phyloP scores from a whole-genome alignment of 1,140 invertebrate species.

The Aleiodes sp. region DNA sequence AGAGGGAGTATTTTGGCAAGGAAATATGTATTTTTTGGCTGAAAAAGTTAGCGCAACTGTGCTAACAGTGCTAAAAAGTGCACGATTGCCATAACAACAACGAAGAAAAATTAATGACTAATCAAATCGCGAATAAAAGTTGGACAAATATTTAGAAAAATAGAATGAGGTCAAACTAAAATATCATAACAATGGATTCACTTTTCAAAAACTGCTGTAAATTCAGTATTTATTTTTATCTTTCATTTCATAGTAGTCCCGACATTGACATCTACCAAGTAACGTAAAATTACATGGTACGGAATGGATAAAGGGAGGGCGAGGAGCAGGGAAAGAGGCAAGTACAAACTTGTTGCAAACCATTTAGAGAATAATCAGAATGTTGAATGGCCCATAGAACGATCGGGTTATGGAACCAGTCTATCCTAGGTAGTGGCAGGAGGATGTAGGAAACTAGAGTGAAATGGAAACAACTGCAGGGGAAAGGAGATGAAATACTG shows the following conservation, averaged over 20 bases:
- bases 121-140: too few species aligned
- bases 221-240: not conserved
- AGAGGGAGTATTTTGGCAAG: too few species aligned
- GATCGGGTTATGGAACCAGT: not conserved
- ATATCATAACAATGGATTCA: too few species aligned
- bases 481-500: not conserved
- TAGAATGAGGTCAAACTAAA: too few species aligned
- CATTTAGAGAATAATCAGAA: slow-evolving; percentile 39
- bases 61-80: too few species aligned
- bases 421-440: slow-evolving; percentile 28
- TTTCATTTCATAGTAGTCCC: not conserved
- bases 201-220: not conserved
- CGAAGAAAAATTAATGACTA: too few species aligned
- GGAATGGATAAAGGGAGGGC: too few species aligned
- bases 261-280: slow-evolving; percentile 10
- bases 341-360: slow-evolving; percentile 34
- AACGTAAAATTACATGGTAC: slow-evolving; percentile 29
- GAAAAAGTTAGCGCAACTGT: too few species aligned
- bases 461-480: not conserved
- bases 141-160: too few species aligned
- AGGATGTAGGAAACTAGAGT: not conserved
- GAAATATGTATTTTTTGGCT: too few species aligned
- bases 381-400: slow-evolving; percentile 32
- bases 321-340: too few species aligned
- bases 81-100: too few species aligned